Base-by-base conservation (phyloP, 1,140 invertebrate species). In the Oreohelix idahoensis region DNA sequence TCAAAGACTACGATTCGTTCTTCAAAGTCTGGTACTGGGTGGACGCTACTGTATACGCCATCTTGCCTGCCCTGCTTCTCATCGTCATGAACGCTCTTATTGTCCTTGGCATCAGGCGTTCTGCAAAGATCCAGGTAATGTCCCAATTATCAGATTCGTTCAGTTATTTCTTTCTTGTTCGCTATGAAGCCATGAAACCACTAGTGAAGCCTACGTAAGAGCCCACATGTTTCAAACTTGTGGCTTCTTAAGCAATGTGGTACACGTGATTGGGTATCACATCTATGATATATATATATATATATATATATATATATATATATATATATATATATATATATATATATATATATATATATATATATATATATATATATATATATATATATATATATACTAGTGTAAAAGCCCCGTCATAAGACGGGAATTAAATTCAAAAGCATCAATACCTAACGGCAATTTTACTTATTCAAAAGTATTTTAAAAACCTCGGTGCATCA, bases 41-140 rank as follows among this genome's bases (percentile, higher is more conserved):
- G 36, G 89, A 90, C 83, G 89, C 85, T 0, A 58, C 83, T 38
- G 79, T 86, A 36, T 89, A 87, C 51, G 84, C 87, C 49, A 80
- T 90, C 29, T 32, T 88, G 17, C 89, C 89, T 1, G 87, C 85
- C 45, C 51, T 87, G 0, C 36, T 88, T 1, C 87, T 90, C 35
- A 63, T 86, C 13, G 73, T 90, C n/a, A 88, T 89, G 36, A 90
- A 90, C 70, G 71, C 79, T 10, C 82, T 90, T 49, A 89, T 89
- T 38, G 87, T 90, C 35, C 36, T 83, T 26, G 87, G 87, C 26
- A 86, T 88, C 73, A 79, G 86, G 2, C 77, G 79, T 29, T 87
- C 89, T 8, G 73, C 75, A 0, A 83, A 71, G 39, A 86, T 85
- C 36, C 89, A 89, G 76, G 38, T 79, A 63, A 51, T 15, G n/a